A percentile compares a stretch with the other conserved stretches of the same genome.
Conservation (phyloP, 1,140 invertebrate genomes). For the Brachionus paranguensis region DNA sequence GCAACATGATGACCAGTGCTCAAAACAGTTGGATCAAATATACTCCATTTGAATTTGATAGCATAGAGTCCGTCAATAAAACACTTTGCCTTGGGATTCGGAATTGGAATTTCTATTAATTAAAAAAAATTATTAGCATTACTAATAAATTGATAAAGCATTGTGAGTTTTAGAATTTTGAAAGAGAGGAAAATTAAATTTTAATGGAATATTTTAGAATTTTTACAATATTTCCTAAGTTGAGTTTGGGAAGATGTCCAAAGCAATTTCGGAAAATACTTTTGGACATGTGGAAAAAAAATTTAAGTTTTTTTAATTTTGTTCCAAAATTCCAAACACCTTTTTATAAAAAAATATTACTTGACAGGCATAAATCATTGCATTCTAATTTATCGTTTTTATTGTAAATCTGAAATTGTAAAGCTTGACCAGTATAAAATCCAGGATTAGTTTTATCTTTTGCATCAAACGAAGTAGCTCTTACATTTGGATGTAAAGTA, state of each 20-base stretch:
- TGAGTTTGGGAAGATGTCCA: no score
- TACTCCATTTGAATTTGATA: constrained; percentile 30
- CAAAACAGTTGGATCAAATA: constrained; percentile 9
- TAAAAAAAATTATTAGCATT: not conserved
- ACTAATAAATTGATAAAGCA: no score
- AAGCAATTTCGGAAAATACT: no score
- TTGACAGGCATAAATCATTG: constrained; percentile 2
- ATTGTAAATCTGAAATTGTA: not conserved
- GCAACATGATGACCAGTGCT: constrained; percentile 21
- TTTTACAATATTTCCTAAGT: no score
- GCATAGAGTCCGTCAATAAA: constrained; percentile 2
- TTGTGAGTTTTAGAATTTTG: no score
- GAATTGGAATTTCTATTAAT: constrained; percentile 1
- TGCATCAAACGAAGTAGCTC: not conserved
- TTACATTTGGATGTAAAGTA: not conserved
- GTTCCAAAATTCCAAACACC: no score
- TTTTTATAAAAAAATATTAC: not conserved
- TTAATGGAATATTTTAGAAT: no score
- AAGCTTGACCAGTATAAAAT: constrained; percentile 31
- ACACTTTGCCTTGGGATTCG: not conserved
- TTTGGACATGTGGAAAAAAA: no score
- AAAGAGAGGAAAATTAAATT: no score
- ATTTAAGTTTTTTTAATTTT: no score
- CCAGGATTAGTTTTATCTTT: constrained; percentile 20
- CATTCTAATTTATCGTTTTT: not conserved